Evolutionary conservation across 2,888 invertebrate species (phyloP).

Genomic region (Syrista parreyssii): DNA sequence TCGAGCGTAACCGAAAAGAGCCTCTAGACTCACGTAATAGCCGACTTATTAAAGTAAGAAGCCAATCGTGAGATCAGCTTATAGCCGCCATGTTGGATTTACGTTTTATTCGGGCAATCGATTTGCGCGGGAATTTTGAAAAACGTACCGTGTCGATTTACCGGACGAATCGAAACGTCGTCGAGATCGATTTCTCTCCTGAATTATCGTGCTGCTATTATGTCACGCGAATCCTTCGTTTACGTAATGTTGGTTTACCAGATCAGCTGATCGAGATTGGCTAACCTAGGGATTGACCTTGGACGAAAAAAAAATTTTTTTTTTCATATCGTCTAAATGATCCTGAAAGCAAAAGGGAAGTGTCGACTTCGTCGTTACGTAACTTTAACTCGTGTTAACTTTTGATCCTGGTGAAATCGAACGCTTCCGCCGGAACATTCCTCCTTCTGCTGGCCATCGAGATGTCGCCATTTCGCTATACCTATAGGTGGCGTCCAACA

Average conservation of each 20-base stretch:
- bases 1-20: slow-evolving; percentile 28
- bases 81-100: neutral
- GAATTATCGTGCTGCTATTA: neutral
- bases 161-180: neutral
- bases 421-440: neutral
- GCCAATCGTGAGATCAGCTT: neutral
- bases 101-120: neutral
- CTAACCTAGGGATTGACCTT: neutral
- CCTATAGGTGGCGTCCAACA: neutral
- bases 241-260: neutral
- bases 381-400: neutral
- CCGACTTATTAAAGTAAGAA: slow-evolving; percentile 24
- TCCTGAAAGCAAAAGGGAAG: neutral
- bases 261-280: neutral
- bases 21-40: slow-evolving; percentile 28
- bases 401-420: neutral
- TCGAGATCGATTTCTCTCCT: neutral
- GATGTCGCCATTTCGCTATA: neutral
- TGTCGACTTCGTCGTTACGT: neutral
- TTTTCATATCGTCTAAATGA: neutral
- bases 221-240: neutral
- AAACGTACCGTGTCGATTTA: neutral
- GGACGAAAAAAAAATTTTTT: neutral
- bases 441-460: neutral
- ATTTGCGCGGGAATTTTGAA: neutral